These are phyloP conservation scores for Oncorhynchus kisutch DNA, from an alignment of 2,113 vertebrate species.

Conservation along the genomic window DNA sequence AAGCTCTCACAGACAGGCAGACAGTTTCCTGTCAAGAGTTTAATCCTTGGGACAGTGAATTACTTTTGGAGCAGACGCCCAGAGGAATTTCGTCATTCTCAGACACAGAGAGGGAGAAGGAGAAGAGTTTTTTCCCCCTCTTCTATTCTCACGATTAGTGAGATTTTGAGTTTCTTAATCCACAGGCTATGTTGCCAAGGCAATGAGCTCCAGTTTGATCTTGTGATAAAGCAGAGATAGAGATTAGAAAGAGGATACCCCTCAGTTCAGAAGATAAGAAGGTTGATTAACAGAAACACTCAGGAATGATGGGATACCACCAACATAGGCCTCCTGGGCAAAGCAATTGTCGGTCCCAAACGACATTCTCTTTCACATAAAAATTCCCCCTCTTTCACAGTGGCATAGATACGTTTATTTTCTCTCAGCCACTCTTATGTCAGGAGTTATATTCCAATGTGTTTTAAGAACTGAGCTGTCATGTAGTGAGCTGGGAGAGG, in stretches of 20 bases:
- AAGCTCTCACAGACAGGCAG: constrained; percentile 17
- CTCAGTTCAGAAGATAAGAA: not conserved
- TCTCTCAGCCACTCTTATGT: not conserved
- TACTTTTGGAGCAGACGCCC: constrained; percentile 3
- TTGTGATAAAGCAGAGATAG: not conserved
- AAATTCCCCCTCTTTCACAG: not conserved
- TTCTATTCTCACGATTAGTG: not conserved
- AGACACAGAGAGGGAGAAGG: not conserved
- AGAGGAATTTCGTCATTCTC: not conserved
- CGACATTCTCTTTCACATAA: not conserved
- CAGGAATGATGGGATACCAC: not conserved
- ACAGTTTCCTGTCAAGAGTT: constrained; percentile 10
- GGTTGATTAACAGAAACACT: not conserved
- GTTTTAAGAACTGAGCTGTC: not conserved
- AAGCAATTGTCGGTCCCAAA: no score
- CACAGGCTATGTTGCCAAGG: not conserved
- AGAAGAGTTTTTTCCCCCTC: not conserved
- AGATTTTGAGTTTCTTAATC: constrained; percentile 1
- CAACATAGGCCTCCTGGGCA: not conserved
- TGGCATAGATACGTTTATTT: no score
- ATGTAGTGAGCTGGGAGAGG: not conserved
- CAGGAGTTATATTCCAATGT: not conserved
- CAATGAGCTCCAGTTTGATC: not conserved
- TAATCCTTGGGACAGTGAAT: not conserved
- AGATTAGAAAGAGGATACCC: not conserved